Evolutionary conservation across 1,140 invertebrate genomes (phyloP).

Genomic region (Papilio machaon): DNA sequence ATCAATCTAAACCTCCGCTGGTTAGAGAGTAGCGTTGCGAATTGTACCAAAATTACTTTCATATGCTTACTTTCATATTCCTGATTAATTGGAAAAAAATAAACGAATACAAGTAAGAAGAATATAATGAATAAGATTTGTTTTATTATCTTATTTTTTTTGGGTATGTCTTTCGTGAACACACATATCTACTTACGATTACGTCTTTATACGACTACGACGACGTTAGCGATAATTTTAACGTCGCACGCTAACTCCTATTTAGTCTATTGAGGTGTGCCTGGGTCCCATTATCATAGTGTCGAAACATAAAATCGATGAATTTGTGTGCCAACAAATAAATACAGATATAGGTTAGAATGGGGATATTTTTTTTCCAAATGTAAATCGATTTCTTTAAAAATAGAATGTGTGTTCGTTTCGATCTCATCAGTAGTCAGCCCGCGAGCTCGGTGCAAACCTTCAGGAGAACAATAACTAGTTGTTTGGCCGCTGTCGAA

Average conservation of each 20-base stretch:
- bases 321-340: no score
- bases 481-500: conserved; percentile 71
- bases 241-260: no score
- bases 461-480: conserved; percentile 76
- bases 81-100: neutral
- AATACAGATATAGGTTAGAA: neutral
- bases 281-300: neutral
- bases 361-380: neutral
- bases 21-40: neutral
- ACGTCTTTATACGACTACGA: no score
- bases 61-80: neutral
- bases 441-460: conserved; percentile 67
- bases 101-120: neutral
- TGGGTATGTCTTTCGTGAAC: no score
- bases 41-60: neutral
- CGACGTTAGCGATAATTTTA: no score
- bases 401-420: conserved; percentile 59
- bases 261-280: no score
- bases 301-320: no score
- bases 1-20: neutral
- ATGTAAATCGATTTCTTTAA: conserved; percentile 51
- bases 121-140: neutral
- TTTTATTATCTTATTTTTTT: no score
- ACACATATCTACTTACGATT: no score
- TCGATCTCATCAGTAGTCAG: conserved; percentile 73